Evolutionary conservation across 2,888 invertebrate genomes (phyloP).

Genomic region (Melieria crassipennis): DNA sequence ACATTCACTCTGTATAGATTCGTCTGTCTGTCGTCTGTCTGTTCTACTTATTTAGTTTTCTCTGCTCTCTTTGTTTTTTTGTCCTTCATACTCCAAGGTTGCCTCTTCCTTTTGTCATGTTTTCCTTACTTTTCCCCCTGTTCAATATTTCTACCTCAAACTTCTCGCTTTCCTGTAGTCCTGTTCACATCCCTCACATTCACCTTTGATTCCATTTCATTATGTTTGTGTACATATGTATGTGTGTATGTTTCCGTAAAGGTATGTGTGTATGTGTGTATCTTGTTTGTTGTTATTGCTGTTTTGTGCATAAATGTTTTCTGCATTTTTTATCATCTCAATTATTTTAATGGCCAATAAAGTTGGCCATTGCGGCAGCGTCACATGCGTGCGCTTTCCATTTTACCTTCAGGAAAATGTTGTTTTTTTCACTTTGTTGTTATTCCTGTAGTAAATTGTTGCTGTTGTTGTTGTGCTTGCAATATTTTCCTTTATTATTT

Average conservation of each 20-base stretch:
- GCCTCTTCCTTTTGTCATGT: neutral
- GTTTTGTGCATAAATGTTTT: constrained; percentile 1
- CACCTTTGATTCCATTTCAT: neutral
- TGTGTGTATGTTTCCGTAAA: neutral
- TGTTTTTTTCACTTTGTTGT: neutral
- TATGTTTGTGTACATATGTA: neutral
- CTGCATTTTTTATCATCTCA: constrained; percentile 50
- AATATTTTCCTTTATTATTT: neutral
- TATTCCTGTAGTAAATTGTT: neutral
- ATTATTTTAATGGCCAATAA: constrained; percentile 53
- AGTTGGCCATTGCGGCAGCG: constrained; percentile 34
- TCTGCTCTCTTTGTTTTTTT: neutral
- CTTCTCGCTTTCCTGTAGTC: neutral
- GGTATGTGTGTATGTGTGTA: constrained; percentile 9
- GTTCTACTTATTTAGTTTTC: neutral
- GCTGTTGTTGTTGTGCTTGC: neutral
- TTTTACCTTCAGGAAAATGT: constrained; percentile 25
- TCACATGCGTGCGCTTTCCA: constrained; percentile 8
- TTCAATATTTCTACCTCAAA: neutral
- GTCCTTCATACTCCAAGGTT: neutral
- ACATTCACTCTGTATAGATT: too few relatives aligned
- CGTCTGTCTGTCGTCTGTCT: too few relatives aligned
- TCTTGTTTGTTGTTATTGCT: neutral
- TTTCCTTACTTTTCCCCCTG: neutral
- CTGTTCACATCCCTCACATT: neutral